These are phyloP conservation scores for Sarotherodon lohbergeri DNA, from an alignment of 2,113 vertebrate species.

Conservation along the genomic window DNA sequence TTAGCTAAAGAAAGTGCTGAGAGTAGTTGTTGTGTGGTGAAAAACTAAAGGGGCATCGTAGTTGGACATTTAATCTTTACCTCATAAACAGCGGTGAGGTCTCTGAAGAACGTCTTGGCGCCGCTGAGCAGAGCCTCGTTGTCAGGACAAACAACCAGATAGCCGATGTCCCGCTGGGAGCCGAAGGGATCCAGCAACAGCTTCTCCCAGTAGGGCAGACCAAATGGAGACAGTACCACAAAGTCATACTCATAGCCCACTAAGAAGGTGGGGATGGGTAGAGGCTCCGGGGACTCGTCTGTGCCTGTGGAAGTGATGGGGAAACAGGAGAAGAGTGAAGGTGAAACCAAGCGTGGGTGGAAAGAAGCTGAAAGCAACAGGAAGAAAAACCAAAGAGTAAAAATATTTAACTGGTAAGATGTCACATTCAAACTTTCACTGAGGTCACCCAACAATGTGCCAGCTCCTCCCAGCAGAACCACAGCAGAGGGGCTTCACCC, in stretches of 20 bases:
- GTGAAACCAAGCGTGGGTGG: neutral
- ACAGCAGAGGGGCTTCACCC: neutral
- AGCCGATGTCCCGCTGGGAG: slow-evolving; percentile 94
- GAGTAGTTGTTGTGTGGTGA: neutral
- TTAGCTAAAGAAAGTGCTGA: neutral
- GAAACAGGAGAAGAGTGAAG: neutral
- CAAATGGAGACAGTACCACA: slow-evolving; percentile 96
- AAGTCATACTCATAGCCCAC: slow-evolving; percentile 97
- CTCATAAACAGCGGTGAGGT: slow-evolving; percentile 95
- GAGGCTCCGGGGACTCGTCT: slow-evolving; percentile 96
- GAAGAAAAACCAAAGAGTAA: neutral
- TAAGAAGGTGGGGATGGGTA: slow-evolving; percentile 97
- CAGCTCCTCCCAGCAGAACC: slow-evolving; percentile 20
- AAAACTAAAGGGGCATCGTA: neutral
- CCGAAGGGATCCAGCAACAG: slow-evolving; percentile 95
- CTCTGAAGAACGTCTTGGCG: slow-evolving; percentile 93
- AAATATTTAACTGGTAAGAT: neutral
- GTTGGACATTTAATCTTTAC: slow-evolving; percentile 56
- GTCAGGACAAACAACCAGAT: slow-evolving; percentile 96
- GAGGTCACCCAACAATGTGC: slow-evolving; percentile 1
- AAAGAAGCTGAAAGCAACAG: neutral
- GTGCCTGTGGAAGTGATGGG: slow-evolving; percentile 79
- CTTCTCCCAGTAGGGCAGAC: slow-evolving; percentile 97
- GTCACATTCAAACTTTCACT: neutral
- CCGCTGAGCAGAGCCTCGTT: slow-evolving; percentile 94